Evolutionary conservation across 2,113 vertebrate genomes (phyloP).

Genomic region (Lipophrys pholis): DNA sequence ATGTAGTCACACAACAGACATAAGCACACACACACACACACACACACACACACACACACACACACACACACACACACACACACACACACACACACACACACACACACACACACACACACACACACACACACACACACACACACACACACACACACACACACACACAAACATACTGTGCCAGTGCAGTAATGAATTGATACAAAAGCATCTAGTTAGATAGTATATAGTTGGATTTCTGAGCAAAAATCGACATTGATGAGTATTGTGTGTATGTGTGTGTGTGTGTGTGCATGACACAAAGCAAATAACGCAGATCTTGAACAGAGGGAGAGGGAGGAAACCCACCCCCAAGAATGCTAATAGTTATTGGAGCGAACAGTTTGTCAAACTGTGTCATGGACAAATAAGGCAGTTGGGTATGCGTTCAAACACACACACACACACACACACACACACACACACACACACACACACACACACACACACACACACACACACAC

Average conservation of each 20-base stretch:
- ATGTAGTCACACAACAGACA: not conserved
- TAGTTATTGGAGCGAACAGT: conserved; percentile 21
- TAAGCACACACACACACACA: not conserved
- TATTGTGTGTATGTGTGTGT: conserved; percentile 18
- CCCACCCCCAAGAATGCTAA: not conserved
- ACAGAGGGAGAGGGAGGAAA: not conserved
- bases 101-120: not conserved
- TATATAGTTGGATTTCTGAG: conserved; percentile 24
- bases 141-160: not conserved
- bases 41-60: not conserved
- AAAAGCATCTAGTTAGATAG: conserved; percentile 12
- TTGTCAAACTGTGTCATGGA: conserved; percentile 23
- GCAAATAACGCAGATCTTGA: not conserved
- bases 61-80: too few relatives aligned
- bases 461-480: too few relatives aligned
- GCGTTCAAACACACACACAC: not conserved
- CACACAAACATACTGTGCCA: conserved; percentile 7
- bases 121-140: not conserved
- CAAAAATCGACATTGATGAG: conserved; percentile 14
- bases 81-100: not conserved
- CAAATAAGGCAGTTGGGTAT: not conserved
- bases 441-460: not conserved
- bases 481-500: too few relatives aligned
- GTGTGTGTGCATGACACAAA: not conserved
- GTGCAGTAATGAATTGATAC: conserved; percentile 54